These are phyloP conservation scores for Prosopocoilus inquinatus DNA, from an alignment of 2,888 invertebrate species.

Conservation along the genomic window DNA sequence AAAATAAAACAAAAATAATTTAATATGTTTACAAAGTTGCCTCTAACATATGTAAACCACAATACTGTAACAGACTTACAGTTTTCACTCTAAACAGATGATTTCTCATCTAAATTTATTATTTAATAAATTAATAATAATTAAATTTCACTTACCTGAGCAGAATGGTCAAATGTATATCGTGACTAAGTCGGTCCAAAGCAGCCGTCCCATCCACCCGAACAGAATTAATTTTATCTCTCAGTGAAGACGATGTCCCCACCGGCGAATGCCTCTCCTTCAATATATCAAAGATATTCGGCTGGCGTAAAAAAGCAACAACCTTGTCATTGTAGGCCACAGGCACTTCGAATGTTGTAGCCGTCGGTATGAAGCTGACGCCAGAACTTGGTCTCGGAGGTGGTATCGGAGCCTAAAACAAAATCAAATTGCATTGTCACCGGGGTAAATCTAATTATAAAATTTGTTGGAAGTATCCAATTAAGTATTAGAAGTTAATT, in stretches of 20 bases:
- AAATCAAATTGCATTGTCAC: slow-evolving; percentile 16
- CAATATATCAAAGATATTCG: slow-evolving; percentile 89
- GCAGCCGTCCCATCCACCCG: slow-evolving; percentile 87
- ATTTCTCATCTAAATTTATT: too few species aligned
- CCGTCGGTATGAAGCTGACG: slow-evolving; percentile 50
- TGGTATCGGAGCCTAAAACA: slow-evolving; percentile 67
- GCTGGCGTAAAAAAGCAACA: slow-evolving; percentile 91
- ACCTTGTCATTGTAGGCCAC: slow-evolving; percentile 95
- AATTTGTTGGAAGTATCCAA: background rate
- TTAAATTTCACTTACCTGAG: slow-evolving; percentile 76
- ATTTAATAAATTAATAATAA: too few species aligned
- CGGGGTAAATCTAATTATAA: background rate
- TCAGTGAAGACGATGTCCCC: slow-evolving; percentile 67
- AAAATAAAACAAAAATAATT: too few species aligned
- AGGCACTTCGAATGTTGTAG: slow-evolving; percentile 66
- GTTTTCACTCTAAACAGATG: too few species aligned
- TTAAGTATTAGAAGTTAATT: background rate
- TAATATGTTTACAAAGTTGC: too few species aligned
- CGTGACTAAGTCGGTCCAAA: slow-evolving; percentile 82
- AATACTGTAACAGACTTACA: too few species aligned
- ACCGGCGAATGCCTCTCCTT: slow-evolving; percentile 77
- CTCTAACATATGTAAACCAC: too few species aligned
- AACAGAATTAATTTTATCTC: slow-evolving; percentile 86
- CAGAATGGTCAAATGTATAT: slow-evolving; percentile 89
- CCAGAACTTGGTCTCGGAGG: slow-evolving; percentile 68